Evolutionary conservation across 1,140 invertebrate species (phyloP).

Genomic region (Drosophila kepulauana): DNA sequence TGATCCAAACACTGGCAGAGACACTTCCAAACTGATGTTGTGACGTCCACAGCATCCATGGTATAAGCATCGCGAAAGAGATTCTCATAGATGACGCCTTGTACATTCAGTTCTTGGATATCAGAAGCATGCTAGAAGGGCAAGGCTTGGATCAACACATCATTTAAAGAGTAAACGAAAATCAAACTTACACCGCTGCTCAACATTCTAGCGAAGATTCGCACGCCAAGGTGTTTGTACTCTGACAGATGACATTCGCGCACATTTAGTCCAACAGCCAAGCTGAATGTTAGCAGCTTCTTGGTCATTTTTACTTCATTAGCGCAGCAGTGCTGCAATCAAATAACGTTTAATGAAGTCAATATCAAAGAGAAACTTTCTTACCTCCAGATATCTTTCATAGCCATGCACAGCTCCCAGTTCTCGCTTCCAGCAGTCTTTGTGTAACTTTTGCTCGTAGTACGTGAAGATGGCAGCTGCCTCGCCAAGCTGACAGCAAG

Average conservation of each 20-base stretch:
- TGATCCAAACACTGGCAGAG: slow-evolving; percentile 66
- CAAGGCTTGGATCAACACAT: not conserved
- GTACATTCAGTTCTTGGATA: slow-evolving; percentile 63
- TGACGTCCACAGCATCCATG: slow-evolving; percentile 51
- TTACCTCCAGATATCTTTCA: slow-evolving; percentile 60
- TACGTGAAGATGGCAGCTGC: slow-evolving; percentile 49
- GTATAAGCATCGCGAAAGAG: slow-evolving; percentile 57
- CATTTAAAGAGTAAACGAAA: not conserved
- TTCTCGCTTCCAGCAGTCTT: slow-evolving; percentile 63
- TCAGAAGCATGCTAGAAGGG: slow-evolving; percentile 38
- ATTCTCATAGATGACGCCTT: slow-evolving; percentile 67
- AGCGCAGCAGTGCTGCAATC: slow-evolving; percentile 39
- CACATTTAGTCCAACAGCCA: slow-evolving; percentile 66
- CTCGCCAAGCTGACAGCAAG: slow-evolving; percentile 7
- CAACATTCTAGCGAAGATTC: slow-evolving; percentile 55
- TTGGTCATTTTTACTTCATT: slow-evolving; percentile 44
- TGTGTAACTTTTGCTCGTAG: slow-evolving; percentile 58
- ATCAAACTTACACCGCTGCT: slow-evolving; percentile 45
- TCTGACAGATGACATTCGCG: slow-evolving; percentile 49
- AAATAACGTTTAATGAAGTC: not conserved
- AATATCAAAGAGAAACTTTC: not conserved
- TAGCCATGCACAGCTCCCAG: slow-evolving; percentile 64
- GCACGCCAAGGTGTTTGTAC: slow-evolving; percentile 60
- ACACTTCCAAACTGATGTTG: slow-evolving; percentile 56
- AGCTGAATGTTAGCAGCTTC: slow-evolving; percentile 51